Percentiles rank a stretch among this genome's conserved stretches.
These are phyloP conservation scores for Poecilia velifera DNA, from an alignment of 2,797 vertebrate genomes.

Conservation along the genomic window DNA sequence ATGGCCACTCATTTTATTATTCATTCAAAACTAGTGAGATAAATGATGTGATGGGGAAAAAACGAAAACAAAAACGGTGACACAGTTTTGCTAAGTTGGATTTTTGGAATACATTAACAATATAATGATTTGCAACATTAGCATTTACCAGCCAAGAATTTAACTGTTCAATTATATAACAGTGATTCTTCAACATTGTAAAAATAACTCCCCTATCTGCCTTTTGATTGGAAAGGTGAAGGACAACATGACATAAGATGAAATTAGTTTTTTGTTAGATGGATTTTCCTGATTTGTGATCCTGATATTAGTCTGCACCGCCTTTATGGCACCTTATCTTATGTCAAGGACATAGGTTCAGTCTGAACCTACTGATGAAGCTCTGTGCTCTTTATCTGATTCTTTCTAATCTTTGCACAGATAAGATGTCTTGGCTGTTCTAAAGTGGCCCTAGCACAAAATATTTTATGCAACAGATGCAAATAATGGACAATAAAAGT, in stretches of 20 bases:
- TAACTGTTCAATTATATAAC: slow-evolving; percentile 21
- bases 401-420: slow-evolving; percentile 49
- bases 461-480: neutral
- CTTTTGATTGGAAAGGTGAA: slow-evolving; percentile 31
- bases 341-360: slow-evolving; percentile 58
- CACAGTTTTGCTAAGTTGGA: neutral
- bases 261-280: slow-evolving; percentile 9
- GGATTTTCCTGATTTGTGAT: slow-evolving; percentile 4
- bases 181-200: slow-evolving; percentile 4
- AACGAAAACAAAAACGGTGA: neutral
- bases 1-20: no score
- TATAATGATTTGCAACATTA: neutral
- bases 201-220: slow-evolving; percentile 23
- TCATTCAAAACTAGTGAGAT: neutral
- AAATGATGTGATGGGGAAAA: neutral
- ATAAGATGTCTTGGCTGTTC: slow-evolving; percentile 34
- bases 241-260: neutral
- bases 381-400: slow-evolving; percentile 30
- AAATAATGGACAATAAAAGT: neutral
- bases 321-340: slow-evolving; percentile 60
- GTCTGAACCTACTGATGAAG: slow-evolving; percentile 24
- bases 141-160: neutral
- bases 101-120: neutral
- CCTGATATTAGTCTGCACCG: slow-evolving; percentile 38
- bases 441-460: neutral